phyloP scores from a whole-genome alignment of 2,113 vertebrate genomes.

The Stictonetta naevosa region DNA sequence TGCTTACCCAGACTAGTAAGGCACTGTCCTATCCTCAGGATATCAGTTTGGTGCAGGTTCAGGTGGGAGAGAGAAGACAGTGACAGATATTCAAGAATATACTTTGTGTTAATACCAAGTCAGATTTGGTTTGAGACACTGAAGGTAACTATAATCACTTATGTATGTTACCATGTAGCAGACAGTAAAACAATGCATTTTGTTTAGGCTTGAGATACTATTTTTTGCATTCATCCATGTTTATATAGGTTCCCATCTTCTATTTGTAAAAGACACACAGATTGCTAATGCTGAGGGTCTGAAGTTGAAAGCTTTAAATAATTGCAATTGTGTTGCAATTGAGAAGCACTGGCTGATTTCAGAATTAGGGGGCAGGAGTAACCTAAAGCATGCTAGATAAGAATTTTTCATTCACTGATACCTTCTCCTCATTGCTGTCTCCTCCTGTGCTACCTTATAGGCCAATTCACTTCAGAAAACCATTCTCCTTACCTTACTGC shows the following conservation, averaged over 20 bases:
- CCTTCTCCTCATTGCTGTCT: background rate
- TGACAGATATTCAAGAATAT: background rate
- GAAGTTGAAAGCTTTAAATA: background rate
- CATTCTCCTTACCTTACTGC: background rate
- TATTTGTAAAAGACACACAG: background rate
- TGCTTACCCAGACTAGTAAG: background rate
- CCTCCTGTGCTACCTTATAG: background rate
- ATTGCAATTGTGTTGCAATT: background rate
- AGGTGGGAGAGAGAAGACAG: background rate
- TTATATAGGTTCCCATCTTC: background rate
- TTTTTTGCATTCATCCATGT: background rate
- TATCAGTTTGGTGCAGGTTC: background rate
- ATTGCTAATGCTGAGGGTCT: background rate
- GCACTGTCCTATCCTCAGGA: rapidly evolving
- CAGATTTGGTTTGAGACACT: background rate
- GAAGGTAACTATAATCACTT: background rate
- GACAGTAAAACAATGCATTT: background rate
- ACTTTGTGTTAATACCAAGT: background rate
- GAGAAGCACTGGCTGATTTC: background rate
- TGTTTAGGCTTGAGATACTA: background rate
- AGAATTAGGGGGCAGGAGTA: background rate
- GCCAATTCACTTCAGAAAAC: background rate
- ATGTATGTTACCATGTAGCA: background rate
- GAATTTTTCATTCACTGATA: background rate
- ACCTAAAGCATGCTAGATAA: background rate